These are phyloP conservation scores for Furnarius figulus DNA, from an alignment of 2,113 vertebrate genomes.

Conservation along the genomic window DNA sequence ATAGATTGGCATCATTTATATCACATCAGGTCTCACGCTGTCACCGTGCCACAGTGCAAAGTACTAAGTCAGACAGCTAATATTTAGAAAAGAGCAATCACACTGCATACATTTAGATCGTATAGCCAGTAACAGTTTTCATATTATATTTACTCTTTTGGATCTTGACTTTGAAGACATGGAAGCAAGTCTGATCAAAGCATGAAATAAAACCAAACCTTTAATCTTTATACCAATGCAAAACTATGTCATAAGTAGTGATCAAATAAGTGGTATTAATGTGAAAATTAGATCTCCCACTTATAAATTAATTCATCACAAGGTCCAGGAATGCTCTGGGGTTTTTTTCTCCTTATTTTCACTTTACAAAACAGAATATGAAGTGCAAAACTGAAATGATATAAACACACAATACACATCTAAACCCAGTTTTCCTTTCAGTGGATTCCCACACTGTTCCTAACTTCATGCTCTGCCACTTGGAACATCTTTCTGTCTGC, in stretches of 20 bases:
- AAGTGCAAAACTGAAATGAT: background rate
- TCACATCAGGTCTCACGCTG: conserved; percentile 59
- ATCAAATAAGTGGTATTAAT: background rate
- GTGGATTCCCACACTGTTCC: background rate
- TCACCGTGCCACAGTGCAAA: background rate
- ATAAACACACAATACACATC: background rate
- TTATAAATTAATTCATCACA: background rate
- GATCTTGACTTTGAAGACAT: background rate
- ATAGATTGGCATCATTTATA: conserved; percentile 57
- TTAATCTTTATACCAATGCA: background rate
- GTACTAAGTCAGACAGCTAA: conserved; percentile 5
- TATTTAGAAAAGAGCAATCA: conserved; percentile 41
- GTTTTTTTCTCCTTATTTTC: background rate
- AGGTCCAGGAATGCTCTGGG: background rate
- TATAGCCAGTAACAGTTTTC: background rate
- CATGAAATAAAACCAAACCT: background rate
- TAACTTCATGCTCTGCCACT: background rate
- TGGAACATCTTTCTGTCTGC: background rate
- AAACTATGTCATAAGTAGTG: background rate
- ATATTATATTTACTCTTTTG: background rate
- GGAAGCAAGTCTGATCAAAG: background rate
- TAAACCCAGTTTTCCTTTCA: background rate
- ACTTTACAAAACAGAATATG: background rate
- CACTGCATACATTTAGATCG: background rate
- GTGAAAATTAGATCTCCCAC: background rate